These are phyloP conservation scores for Sipha flava DNA, from an alignment of 1,140 invertebrate genomes.

Conservation along the genomic window DNA sequence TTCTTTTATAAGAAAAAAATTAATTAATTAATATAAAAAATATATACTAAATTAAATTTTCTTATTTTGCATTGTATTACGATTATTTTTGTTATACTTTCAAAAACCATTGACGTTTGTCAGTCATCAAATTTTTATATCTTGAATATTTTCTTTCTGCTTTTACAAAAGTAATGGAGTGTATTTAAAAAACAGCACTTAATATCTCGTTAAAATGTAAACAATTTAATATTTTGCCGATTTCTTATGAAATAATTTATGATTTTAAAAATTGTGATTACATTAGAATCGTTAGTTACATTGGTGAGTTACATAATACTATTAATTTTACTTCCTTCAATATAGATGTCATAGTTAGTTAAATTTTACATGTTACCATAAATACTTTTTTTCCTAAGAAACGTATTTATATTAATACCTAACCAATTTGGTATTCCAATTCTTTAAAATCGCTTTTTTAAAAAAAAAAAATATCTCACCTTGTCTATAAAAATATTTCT, in stretches of 20 bases:
- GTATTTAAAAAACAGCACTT: too few species aligned
- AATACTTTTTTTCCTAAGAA: neutral
- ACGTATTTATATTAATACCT: neutral
- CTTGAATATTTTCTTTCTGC: too few species aligned
- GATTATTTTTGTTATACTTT: too few species aligned
- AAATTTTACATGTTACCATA: neutral
- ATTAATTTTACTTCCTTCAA: neutral
- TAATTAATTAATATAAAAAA: too few species aligned
- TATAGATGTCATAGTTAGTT: too few species aligned
- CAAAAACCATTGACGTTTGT: too few species aligned
- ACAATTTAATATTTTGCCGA: neutral
- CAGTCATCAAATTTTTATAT: too few species aligned
- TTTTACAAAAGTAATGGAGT: too few species aligned
- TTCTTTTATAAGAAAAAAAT: too few species aligned
- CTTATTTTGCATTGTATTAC: too few species aligned
- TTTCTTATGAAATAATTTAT: neutral
- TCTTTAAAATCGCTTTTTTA: neutral
- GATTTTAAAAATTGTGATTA: neutral
- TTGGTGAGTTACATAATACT: neutral
- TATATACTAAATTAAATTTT: too few species aligned
- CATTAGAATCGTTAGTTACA: neutral
- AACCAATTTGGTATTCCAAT: neutral
- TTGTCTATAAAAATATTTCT: neutral
- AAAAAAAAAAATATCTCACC: neutral
- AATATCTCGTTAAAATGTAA: neutral